These are phyloP conservation scores for Colletes gigas DNA, from an alignment of 1,140 invertebrate genomes.

Conservation along the genomic window DNA sequence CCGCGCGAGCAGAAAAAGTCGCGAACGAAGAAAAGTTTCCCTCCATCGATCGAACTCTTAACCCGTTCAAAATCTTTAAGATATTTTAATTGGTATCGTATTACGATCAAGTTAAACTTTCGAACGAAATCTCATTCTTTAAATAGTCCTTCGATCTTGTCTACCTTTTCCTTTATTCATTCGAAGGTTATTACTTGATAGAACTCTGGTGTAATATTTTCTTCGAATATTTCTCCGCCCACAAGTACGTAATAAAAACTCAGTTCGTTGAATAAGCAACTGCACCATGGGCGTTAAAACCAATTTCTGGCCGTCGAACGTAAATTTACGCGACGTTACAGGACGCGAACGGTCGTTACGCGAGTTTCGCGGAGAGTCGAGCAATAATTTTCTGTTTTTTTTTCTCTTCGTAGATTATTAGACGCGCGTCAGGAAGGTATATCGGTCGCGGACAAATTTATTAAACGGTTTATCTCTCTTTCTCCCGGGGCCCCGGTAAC, in stretches of 20 bases:
- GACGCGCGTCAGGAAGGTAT: background rate
- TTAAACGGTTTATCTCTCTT: background rate
- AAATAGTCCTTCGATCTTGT: too few species aligned
- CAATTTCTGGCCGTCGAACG: background rate
- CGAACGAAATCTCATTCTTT: too few species aligned
- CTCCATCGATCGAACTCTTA: background rate
- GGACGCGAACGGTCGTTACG: background rate
- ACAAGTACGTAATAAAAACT: background rate
- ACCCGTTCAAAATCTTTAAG: too few species aligned
- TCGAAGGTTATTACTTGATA: too few species aligned
- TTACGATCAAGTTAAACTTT: too few species aligned
- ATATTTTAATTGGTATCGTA: too few species aligned
- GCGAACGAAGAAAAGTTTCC: background rate
- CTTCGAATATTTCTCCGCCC: too few species aligned
- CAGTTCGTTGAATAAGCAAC: background rate
- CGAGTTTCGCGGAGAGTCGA: background rate
- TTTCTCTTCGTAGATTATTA: background rate
- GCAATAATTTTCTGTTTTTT: constrained; percentile 5
- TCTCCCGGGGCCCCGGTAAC: background rate
- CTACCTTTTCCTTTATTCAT: too few species aligned
- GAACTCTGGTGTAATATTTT: too few species aligned
- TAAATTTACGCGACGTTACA: constrained; percentile 1
- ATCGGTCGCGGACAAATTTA: background rate
- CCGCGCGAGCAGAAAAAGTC: too few species aligned
- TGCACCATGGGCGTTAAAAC: background rate